Percentiles rank a stretch among this genome's conserved stretches.
Conservation (phyloP, 2,888 invertebrate genomes). For the Luffia ferchaultella region DNA sequence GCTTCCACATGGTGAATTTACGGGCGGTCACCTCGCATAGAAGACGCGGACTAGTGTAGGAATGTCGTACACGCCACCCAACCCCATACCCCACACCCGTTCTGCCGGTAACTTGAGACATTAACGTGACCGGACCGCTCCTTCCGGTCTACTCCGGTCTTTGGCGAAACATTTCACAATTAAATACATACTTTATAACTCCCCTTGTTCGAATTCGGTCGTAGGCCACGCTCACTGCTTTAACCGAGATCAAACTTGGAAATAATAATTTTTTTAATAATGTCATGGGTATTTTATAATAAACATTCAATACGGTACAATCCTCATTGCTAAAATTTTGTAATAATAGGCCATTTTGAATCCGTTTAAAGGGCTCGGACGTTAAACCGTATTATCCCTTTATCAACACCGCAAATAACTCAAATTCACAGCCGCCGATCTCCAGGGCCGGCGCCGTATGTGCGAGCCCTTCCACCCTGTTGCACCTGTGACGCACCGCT, state of each 20-base stretch:
- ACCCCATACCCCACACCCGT: not conserved
- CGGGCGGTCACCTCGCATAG: not conserved
- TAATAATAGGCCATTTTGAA: not conserved
- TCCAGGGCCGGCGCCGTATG: not conserved
- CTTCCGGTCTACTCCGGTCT: too few relatives aligned
- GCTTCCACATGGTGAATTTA: not conserved
- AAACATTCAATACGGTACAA: slow-evolving; percentile 6
- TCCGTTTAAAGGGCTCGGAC: not conserved
- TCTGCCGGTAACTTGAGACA: slow-evolving; percentile 2
- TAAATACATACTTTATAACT: too few relatives aligned
- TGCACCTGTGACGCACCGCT: slow-evolving; percentile 42
- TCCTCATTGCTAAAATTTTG: slow-evolving; percentile 5
- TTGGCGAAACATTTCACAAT: too few relatives aligned
- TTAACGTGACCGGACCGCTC: slow-evolving; percentile 1
- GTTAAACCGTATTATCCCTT: slow-evolving; percentile 8
- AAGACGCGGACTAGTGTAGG: too few relatives aligned
- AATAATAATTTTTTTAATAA: too few relatives aligned
- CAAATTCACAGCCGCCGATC: slow-evolving; percentile 21
- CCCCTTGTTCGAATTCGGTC: too few relatives aligned
- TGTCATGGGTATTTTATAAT: too few relatives aligned
- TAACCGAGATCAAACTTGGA: too few relatives aligned
- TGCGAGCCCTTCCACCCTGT: slow-evolving; percentile 49
- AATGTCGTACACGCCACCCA: not conserved
- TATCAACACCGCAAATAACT: slow-evolving; percentile 25
- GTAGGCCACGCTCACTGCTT: not conserved